Conservation (phyloP, 2,888 invertebrate genomes). For the Lasioglossum pauxillum region DNA sequence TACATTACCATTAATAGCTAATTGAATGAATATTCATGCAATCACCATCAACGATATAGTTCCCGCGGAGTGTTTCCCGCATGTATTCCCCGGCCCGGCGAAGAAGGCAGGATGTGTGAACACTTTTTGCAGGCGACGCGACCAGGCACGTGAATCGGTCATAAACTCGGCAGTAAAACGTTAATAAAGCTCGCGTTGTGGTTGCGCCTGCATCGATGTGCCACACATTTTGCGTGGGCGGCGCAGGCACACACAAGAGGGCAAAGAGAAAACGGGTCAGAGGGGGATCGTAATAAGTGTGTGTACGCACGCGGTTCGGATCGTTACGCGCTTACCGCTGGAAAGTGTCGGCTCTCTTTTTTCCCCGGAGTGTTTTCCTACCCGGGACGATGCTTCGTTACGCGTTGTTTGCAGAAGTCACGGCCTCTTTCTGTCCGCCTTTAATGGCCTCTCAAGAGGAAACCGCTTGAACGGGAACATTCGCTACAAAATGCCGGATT, state of each 20-base stretch:
- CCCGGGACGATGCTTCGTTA: slow-evolving; percentile 27
- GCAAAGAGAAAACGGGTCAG: slow-evolving; percentile 1
- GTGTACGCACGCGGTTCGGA: slow-evolving; percentile 60
- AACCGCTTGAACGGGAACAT: slow-evolving; percentile 11
- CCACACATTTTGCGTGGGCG: slow-evolving; percentile 9
- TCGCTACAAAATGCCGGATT: slow-evolving; percentile 9
- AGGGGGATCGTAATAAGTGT: slow-evolving; percentile 55
- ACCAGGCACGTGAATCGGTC: slow-evolving; percentile 73
- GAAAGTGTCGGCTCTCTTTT: slow-evolving; percentile 51
- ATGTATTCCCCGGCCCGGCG: neutral
- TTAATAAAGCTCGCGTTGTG: slow-evolving; percentile 73
- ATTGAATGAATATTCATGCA: slow-evolving; percentile 19
- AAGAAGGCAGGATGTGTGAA: slow-evolving; percentile 22
- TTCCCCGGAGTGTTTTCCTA: slow-evolving; percentile 13
- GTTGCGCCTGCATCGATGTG: slow-evolving; percentile 31
- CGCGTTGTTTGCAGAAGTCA: slow-evolving; percentile 43
- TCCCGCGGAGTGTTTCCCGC: neutral
- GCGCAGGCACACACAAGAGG: neutral
- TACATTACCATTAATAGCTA: slow-evolving; percentile 7
- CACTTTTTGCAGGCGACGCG: slow-evolving; percentile 11
- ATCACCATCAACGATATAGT: neutral
- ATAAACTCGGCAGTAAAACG: slow-evolving; percentile 77
- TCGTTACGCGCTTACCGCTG: slow-evolving; percentile 60
- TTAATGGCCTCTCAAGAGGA: slow-evolving; percentile 15
- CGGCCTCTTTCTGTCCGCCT: slow-evolving; percentile 12